phyloP scores from a whole-genome alignment of 2,113 vertebrate genomes.

The Alosa alosa region DNA sequence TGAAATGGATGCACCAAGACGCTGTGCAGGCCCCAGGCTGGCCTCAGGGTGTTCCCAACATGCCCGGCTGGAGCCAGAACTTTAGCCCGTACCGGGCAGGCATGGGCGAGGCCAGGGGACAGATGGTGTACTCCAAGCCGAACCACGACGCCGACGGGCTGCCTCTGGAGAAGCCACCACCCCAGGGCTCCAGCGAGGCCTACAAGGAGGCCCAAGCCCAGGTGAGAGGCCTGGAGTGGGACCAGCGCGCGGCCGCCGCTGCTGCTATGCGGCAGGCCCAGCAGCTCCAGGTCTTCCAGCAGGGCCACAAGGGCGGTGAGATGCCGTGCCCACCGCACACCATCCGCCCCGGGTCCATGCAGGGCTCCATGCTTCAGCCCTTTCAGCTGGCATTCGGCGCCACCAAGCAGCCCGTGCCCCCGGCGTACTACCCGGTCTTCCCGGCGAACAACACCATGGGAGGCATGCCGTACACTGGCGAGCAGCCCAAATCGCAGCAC shows the following conservation, averaged over 20 bases:
- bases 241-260: constrained; percentile 69
- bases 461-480: constrained; percentile 53
- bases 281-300: constrained; percentile 71
- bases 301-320: constrained; percentile 71
- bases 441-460: constrained; percentile 67
- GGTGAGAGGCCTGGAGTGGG: constrained; percentile 67
- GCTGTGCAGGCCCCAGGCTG: constrained; percentile 70
- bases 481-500: constrained; percentile 66
- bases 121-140: constrained; percentile 70
- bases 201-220: constrained; percentile 79
- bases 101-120: constrained; percentile 69
- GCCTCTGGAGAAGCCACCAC: constrained; percentile 75
- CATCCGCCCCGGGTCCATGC: constrained; percentile 51
- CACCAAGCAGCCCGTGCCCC: constrained; percentile 78
- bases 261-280: constrained; percentile 68
- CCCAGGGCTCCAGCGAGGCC: constrained; percentile 68
- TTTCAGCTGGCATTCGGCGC: constrained; percentile 90
- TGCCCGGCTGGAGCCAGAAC: constrained; percentile 76
- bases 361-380: constrained; percentile 80
- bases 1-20: constrained; percentile 79
- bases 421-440: constrained; percentile 81
- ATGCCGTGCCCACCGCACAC: constrained; percentile 61
- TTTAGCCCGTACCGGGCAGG: constrained; percentile 76
- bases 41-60: constrained; percentile 73
- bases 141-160: constrained; percentile 69